Evolutionary conservation across 2,113 vertebrate species (phyloP).

Genomic region (Narcine bancroftii): DNA sequence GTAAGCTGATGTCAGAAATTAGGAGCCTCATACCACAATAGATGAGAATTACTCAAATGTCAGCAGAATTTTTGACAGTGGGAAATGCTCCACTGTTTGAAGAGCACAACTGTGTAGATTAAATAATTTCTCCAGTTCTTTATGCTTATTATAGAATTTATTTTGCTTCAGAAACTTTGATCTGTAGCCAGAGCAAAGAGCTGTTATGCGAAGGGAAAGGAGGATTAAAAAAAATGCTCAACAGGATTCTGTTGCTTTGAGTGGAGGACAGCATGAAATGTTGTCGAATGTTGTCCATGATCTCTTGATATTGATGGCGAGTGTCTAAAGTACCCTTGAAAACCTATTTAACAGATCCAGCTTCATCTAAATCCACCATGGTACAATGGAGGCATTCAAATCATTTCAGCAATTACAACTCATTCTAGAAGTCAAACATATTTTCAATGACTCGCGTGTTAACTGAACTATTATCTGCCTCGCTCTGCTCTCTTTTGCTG

Average conservation of each 20-base stretch:
- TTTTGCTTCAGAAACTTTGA: background rate
- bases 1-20: conserved; percentile 34
- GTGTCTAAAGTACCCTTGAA: background rate
- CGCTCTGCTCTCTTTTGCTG: background rate
- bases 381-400: no score
- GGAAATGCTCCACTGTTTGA: conserved; percentile 9
- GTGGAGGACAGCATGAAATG: background rate
- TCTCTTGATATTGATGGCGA: background rate
- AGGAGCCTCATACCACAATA: conserved; percentile 23
- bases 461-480: background rate
- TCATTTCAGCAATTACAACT: background rate
- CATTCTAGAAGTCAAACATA: background rate
- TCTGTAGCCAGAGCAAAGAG: background rate
- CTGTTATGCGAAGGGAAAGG: background rate
- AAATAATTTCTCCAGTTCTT: background rate
- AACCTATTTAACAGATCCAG: background rate
- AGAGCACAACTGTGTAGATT: conserved; percentile 14
- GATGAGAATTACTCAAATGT: conserved; percentile 12
- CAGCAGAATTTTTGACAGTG: conserved; percentile 27
- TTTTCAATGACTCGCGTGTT: background rate
- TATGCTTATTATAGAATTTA: background rate
- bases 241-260: background rate
- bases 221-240: background rate
- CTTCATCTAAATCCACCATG: background rate
- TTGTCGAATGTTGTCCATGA: background rate